These are phyloP conservation scores for Rhabdornis inornatus DNA, from an alignment of 2,113 vertebrate genomes.

Conservation along the genomic window DNA sequence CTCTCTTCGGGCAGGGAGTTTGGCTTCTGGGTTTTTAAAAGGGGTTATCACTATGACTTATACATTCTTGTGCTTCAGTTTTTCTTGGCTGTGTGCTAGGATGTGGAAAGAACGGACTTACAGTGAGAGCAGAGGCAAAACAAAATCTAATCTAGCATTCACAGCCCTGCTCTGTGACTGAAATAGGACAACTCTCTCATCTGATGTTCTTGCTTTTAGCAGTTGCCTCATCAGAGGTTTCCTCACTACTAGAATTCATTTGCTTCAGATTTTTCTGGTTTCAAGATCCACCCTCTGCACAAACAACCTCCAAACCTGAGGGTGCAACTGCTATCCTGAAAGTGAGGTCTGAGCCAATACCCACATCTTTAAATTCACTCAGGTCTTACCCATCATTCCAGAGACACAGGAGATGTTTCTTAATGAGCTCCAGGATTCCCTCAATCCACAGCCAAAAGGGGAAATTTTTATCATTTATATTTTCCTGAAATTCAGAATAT, in stretches of 20 bases:
- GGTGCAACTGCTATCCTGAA: not conserved
- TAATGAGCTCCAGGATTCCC: conserved; percentile 94
- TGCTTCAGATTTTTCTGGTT: not conserved
- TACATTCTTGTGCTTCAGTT: not conserved
- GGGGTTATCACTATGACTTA: fast-evolving
- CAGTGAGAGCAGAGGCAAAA: not conserved
- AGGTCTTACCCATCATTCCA: conserved; percentile 96
- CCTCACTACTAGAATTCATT: not conserved
- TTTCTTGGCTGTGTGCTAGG: not conserved
- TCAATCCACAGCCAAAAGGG: conserved; percentile 97
- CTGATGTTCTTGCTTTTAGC: not conserved
- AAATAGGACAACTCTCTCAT: not conserved
- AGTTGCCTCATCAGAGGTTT: not conserved
- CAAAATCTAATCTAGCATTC: not conserved
- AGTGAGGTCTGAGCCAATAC: not conserved
- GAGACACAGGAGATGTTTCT: conserved; percentile 87
- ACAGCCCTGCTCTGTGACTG: not conserved
- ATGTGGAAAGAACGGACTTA: not conserved
- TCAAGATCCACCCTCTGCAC: not conserved
- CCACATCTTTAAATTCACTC: not conserved
- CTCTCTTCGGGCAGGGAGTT: too few species aligned
- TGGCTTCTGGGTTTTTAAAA: not conserved
- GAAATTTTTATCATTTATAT: conserved; percentile 86
- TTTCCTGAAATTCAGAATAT: conserved; percentile 78
- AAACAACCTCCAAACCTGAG: not conserved